These are phyloP conservation scores for Sinocyclocheilus maitianheensis DNA, from an alignment of 2,113 vertebrate genomes.

Conservation along the genomic window DNA sequence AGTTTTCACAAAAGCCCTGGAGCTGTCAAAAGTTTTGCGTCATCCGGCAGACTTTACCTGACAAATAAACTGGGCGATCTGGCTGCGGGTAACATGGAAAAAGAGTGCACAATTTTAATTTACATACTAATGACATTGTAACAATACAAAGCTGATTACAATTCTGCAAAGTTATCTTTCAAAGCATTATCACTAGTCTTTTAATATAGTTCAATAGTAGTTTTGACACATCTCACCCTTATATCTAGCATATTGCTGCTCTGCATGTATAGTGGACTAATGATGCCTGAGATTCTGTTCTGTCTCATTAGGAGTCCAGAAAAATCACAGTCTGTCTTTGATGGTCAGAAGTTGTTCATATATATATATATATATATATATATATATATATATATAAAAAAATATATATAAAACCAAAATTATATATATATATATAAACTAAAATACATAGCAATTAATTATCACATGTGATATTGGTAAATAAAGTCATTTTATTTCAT, in stretches of 20 bases:
- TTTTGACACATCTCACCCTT: not conserved
- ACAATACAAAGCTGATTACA: not conserved
- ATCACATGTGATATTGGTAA: not conserved
- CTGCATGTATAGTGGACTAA: not conserved
- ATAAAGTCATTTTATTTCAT: not conserved
- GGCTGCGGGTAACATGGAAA: not conserved
- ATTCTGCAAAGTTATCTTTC: not conserved
- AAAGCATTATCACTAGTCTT: not conserved
- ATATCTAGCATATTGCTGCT: constrained; percentile 1
- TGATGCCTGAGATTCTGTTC: not conserved
- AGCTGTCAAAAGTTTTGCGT: not conserved
- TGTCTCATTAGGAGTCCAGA: no score
- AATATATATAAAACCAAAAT: no score
- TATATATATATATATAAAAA: not conserved
- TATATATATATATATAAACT: not conserved
- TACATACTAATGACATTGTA: not conserved
- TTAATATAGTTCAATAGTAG: not conserved
- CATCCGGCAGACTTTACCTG: not conserved
- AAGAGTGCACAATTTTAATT: not conserved
- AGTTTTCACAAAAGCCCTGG: not conserved
- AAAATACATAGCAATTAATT: not conserved
- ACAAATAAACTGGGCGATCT: not conserved
- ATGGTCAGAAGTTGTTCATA: not conserved
- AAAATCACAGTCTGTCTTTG: not conserved
- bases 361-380: not conserved